Evolutionary conservation across 1,140 invertebrate species (phyloP).

Genomic region (Hycleus cichorii): DNA sequence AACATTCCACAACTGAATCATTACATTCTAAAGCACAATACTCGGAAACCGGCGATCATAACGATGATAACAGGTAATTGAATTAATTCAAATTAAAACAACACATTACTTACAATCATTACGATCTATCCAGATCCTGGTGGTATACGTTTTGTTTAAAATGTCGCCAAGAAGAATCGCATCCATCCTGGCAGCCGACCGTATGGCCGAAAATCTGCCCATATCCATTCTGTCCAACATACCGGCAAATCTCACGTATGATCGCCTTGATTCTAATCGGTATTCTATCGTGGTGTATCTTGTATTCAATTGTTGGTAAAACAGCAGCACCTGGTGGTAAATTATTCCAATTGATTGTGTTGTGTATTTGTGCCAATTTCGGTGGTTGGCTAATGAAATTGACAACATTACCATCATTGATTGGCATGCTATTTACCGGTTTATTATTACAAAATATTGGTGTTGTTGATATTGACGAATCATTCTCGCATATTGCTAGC

Average conservation of each 20-base stretch:
- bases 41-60: conserved; percentile 26
- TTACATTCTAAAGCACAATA: conserved; percentile 35
- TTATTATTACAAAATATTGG: conserved; percentile 68
- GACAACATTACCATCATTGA: conserved; percentile 74
- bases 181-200: conserved; percentile 68
- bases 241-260: conserved; percentile 66
- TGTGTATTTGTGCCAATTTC: conserved; percentile 69
- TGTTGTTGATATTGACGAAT: conserved; percentile 59
- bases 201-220: conserved; percentile 69
- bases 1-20: conserved; percentile 35
- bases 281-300: conserved; percentile 68
- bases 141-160: conserved; percentile 63
- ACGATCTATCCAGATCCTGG: conserved; percentile 51
- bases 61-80: conserved; percentile 28
- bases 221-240: conserved; percentile 72
- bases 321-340: conserved; percentile 72
- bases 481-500: conserved; percentile 53
- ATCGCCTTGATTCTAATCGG: conserved; percentile 53
- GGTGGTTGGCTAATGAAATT: conserved; percentile 71
- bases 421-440: conserved; percentile 80
- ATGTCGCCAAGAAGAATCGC: conserved; percentile 59
- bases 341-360: conserved; percentile 67
- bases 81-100: background rate
- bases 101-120: background rate
- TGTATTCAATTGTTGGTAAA: conserved; percentile 64